phyloP scores from a whole-genome alignment of 2,113 vertebrate genomes.

The Aegotheles bennettii region DNA sequence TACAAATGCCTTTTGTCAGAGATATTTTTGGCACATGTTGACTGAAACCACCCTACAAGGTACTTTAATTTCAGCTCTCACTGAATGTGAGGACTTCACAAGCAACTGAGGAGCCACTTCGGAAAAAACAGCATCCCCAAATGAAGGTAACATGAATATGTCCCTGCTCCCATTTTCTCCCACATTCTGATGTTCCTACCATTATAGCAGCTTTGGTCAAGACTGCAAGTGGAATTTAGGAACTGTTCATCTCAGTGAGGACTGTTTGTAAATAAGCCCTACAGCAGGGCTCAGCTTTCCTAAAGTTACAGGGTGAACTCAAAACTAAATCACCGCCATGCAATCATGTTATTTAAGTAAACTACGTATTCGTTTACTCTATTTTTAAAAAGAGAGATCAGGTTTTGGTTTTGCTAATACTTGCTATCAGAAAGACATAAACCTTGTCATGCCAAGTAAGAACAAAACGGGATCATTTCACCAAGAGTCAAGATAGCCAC shows the following conservation, averaged over 20 bases:
- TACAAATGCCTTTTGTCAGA: background rate
- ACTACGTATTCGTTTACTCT: background rate
- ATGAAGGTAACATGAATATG: background rate
- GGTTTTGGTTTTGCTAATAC: background rate
- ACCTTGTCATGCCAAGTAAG: background rate
- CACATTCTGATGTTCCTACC: background rate
- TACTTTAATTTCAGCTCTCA: background rate
- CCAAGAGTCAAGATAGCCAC: background rate
- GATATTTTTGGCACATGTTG: background rate
- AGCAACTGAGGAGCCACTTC: background rate
- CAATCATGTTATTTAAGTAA: background rate
- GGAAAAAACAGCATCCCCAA: background rate
- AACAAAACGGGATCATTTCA: background rate
- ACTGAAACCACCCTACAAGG: background rate
- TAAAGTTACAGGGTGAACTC: slow-evolving; percentile 19
- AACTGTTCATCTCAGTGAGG: background rate
- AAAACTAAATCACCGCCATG: background rate
- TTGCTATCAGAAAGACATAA: slow-evolving; percentile 2
- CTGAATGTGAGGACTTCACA: background rate
- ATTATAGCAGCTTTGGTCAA: background rate
- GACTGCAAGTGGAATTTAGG: background rate
- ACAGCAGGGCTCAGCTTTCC: background rate
- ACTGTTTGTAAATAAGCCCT: slow-evolving; percentile 10
- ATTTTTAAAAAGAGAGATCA: slow-evolving; percentile 35
- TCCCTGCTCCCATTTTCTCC: background rate